A percentile compares a stretch with the other conserved stretches of the same genome.
Evolutionary conservation across 2,113 vertebrate genomes (phyloP).

Genomic region (Megaceryle maxima): DNA sequence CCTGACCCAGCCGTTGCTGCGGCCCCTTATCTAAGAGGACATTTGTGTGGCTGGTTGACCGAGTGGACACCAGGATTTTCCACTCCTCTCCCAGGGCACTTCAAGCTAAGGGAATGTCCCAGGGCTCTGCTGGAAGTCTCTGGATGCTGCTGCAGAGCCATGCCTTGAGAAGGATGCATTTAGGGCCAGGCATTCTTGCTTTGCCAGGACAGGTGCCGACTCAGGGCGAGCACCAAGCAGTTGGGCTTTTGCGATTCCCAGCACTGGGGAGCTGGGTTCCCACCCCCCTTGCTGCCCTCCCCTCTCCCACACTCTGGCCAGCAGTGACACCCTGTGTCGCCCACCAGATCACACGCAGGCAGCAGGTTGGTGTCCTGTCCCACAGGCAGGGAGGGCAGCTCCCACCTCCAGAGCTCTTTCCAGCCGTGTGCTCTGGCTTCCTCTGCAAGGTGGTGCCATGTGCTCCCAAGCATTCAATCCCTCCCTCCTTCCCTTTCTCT

Average conservation of each 20-base stretch:
- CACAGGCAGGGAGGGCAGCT: background rate
- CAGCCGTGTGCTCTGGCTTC: background rate
- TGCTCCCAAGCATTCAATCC: accelerated
- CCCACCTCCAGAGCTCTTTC: background rate
- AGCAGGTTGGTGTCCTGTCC: background rate
- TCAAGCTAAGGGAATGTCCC: background rate
- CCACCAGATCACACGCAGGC: accelerated
- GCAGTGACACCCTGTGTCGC: accelerated
- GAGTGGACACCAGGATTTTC: background rate
- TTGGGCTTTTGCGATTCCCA: background rate
- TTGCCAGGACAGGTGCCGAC: background rate
- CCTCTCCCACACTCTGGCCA: background rate
- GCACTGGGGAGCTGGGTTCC: background rate
- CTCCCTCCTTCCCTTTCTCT: background rate
- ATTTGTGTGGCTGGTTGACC: background rate
- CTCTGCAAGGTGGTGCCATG: accelerated
- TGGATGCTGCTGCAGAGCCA: background rate
- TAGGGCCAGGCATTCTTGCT: background rate
- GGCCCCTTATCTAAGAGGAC: background rate
- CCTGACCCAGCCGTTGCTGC: background rate
- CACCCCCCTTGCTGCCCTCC: background rate
- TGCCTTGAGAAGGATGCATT: background rate
- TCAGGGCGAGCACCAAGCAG: too few relatives aligned
- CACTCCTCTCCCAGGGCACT: background rate
- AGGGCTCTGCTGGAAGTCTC: background rate